Conservation (phyloP, 2,888 invertebrate genomes). For the Mesochorus sp. region DNA sequence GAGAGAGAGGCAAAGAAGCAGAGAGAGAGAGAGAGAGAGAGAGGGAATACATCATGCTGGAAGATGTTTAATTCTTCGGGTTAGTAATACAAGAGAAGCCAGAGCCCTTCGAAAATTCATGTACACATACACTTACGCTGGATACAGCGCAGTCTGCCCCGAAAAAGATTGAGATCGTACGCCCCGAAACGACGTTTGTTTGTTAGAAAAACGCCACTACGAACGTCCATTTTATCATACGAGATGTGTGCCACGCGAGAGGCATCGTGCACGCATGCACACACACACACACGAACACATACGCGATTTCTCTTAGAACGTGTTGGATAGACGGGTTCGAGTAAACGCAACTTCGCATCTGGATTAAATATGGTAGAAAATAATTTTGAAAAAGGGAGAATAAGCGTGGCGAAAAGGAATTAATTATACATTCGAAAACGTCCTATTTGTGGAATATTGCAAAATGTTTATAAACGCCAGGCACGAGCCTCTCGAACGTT, state of each 20-base stretch:
- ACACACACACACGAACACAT: neutral
- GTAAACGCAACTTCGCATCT: conserved; percentile 45
- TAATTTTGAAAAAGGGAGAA: neutral
- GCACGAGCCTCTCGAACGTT: conserved; percentile 22
- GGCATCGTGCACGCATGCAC: neutral
- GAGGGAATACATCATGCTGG: conserved; percentile 38
- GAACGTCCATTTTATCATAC: conserved; percentile 32
- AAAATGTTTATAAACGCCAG: conserved; percentile 34
- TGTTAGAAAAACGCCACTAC: conserved; percentile 59
- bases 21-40: neutral
- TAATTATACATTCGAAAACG: conserved; percentile 8
- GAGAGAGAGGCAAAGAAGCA: neutral
- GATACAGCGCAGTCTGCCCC: neutral
- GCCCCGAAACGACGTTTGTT: conserved; percentile 57
- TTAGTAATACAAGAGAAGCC: conserved; percentile 32
- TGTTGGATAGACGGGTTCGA: conserved; percentile 41
- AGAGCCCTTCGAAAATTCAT: conserved; percentile 34
- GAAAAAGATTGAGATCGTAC: conserved; percentile 44
- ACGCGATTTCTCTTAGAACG: neutral
- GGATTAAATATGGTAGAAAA: conserved; percentile 18
- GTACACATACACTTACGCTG: conserved; percentile 34
- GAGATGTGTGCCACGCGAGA: neutral
- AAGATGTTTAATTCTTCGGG: conserved; percentile 57
- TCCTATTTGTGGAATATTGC: conserved; percentile 23
- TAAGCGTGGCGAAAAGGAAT: conserved; percentile 21